Base-by-base conservation (phyloP, 2,797 vertebrate genomes). In the Cuniculus paca region DNA sequence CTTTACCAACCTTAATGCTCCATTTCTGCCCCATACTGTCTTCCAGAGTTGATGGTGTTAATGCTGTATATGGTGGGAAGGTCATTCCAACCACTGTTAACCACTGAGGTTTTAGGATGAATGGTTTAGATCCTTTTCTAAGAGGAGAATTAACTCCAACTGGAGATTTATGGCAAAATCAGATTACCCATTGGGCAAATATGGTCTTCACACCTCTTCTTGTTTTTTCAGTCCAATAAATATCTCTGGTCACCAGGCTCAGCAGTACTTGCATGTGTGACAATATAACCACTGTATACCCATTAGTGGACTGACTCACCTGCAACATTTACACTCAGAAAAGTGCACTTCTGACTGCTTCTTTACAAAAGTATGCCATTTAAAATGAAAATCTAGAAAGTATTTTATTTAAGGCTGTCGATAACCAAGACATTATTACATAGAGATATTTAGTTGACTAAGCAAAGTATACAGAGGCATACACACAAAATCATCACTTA, bases 361-460 rank as follows among this genome's bases (percentile, higher is more conserved):
- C 61, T 92, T 95, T 80, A 78, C 61, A 68, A 78, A 61, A 45
- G 28, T 83, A 91, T 75, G 13, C 34, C 92, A 96, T 86, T 87
- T 68, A 52, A 84, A 94, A 88, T 82, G n/a, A 79, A 94, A 88
- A 88, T 52, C 45, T 42, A 83, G 72, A 54, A 89, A n/a, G 12
- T 83, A 63, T 63, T 84, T n/a, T 52, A 36, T 83, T 88, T 92
- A 81, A 91, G 84, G 34, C 61, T 61, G 1, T 97, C 97, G 95
- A 97, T 97, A 94, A 95, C 63, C 78, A 95, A 97, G 92, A 95
- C 90, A 93, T 39, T 8, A 75, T 48, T 56, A n/a, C 60, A 45
- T 48, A 45, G 61, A 97, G 86, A 90, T 95, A 91, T 97, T 97
- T 95, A 88, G 82, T 93, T 95, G 94, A 97, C 88, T 89, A 88